Evolutionary conservation across 2,888 invertebrate genomes (phyloP), one percentile per base, ranked within the genome.

Genomic region (Pyrgus malvae): DNA sequence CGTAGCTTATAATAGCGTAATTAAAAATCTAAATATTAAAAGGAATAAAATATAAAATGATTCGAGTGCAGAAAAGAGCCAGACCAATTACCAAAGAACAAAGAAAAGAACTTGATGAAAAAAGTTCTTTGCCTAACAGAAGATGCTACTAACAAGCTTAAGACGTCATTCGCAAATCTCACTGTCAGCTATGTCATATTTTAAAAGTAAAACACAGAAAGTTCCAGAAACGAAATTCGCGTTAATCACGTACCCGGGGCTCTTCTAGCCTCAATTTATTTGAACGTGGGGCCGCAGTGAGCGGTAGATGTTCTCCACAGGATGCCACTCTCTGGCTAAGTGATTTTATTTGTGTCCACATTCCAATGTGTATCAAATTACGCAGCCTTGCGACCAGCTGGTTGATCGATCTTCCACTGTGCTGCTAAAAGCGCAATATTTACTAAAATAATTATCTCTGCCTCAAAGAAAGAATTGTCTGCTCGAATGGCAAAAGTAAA

Each of bases 281-380:
- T 62, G 59, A 48, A 44, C 40, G 48, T 58, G 33, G n/a, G 58
- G 55, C 44, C 44, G 29, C 55, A 72, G 80, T 74, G 60, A 78
- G 80, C 76, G 73, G 82, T 80, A 78, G 80, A 81, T 78, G 80
- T 63, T 69, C 90, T 57, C 90, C 64, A 71, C 84, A 78, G 87
- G 90, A 79, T 73, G 81, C 89, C 90, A 86, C 87, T 87, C 83
- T 64, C 67, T 73, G 66, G 70, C 84, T 89, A 90, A 90, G 90
- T 90, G 90, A 89, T 88, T 90, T 89, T 88, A 87, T 90, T 89
- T 88, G 88, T 85, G 89, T 82, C 83, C 86, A 86, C 87, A 89
- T 86, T 83, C 82, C 87, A 70, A 84, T 80, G 83, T 83, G 84
- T 90, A 89, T 90, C 89, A 81, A 82, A 89, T 90, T 90, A 89